phyloP scores from a whole-genome alignment of 2,888 invertebrate genomes.

The Cheilosia grossa region DNA sequence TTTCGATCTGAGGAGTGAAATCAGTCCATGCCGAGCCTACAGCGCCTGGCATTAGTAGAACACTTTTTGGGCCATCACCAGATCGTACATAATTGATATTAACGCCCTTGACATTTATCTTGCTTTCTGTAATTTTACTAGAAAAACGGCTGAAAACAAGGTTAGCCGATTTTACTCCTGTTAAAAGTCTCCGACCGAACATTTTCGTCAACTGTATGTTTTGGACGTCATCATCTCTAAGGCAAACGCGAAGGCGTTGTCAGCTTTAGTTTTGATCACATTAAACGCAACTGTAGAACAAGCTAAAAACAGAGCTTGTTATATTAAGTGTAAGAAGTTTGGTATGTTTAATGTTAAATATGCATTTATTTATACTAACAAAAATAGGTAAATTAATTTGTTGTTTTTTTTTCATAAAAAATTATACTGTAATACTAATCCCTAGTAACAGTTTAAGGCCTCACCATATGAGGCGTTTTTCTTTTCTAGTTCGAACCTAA shows the following conservation, averaged over 20 bases:
- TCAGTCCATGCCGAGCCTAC: conserved; percentile 92
- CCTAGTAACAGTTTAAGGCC: conserved; percentile 28
- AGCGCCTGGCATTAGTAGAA: conserved; percentile 92
- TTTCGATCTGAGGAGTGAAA: conserved; percentile 90
- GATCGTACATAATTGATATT: conserved; percentile 86
- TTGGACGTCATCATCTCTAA: background rate
- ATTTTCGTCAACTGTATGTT: conserved; percentile 22
- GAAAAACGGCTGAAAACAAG: conserved; percentile 23
- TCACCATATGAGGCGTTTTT: background rate
- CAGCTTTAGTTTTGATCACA: background rate
- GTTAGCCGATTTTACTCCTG: conserved; percentile 18
- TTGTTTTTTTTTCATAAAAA: background rate
- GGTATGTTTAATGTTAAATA: too few species aligned
- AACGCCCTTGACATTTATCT: conserved; percentile 86
- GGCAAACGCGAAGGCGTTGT: background rate
- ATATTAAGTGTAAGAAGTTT: too few species aligned
- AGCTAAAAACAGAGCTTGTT: background rate
- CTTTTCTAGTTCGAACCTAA: too few species aligned
- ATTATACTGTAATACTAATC: background rate
- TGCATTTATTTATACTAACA: too few species aligned
- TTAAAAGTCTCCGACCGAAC: conserved; percentile 36
- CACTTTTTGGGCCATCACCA: conserved; percentile 83
- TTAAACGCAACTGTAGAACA: background rate
- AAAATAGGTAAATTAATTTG: too few species aligned
- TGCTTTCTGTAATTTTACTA: conserved; percentile 83